These are phyloP conservation scores for Barnardius zonarius DNA, from an alignment of 2,113 vertebrate genomes.

Conservation along the genomic window DNA sequence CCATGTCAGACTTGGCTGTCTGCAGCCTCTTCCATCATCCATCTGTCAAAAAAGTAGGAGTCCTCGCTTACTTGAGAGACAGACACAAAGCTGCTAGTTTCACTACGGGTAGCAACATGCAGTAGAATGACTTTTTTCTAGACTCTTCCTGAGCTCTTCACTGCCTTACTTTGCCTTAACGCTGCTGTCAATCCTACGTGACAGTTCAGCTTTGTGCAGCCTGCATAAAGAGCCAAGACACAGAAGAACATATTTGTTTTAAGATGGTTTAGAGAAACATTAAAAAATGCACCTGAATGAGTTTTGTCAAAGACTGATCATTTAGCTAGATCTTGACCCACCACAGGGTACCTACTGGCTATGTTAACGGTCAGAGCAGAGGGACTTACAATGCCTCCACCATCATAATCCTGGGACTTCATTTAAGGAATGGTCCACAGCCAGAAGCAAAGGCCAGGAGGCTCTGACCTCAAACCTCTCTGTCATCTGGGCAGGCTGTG, in stretches of 20 bases:
- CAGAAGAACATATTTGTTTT: background rate
- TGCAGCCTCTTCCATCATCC: background rate
- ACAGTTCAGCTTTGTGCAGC: background rate
- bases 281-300: background rate
- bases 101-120: background rate
- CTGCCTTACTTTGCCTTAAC: background rate
- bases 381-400: background rate
- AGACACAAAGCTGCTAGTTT: background rate
- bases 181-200: rapidly evolving
- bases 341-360: background rate
- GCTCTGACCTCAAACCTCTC: background rate
- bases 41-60: background rate
- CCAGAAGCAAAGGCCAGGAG: background rate
- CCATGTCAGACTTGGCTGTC: background rate
- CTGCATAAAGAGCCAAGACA: background rate
- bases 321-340: background rate
- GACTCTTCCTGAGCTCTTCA: background rate
- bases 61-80: background rate
- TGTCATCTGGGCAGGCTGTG: background rate
- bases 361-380: background rate
- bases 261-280: background rate
- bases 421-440: background rate
- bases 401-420: background rate
- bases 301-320: background rate
- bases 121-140: background rate